Evolutionary conservation across 2,113 vertebrate genomes (phyloP).

Genomic region (Dolichallabes microphthalmus): DNA sequence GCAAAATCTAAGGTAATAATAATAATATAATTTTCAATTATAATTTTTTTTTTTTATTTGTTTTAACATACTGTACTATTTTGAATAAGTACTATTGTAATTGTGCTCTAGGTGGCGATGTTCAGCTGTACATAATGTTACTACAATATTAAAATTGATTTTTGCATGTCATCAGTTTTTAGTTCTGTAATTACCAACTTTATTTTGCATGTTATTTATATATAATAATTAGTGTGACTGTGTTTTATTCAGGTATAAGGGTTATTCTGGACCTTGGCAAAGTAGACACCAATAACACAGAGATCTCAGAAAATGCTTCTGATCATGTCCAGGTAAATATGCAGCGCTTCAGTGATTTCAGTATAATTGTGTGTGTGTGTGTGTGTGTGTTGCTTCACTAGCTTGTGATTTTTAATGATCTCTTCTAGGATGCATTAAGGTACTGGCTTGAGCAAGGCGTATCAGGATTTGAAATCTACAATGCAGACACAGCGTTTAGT

Average conservation of each 20-base stretch:
- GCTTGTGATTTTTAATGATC: neutral
- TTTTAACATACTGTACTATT: neutral
- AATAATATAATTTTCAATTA: too few species aligned
- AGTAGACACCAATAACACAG: slow-evolving; percentile 42
- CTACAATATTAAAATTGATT: neutral
- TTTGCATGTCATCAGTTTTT: neutral
- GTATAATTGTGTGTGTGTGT: neutral
- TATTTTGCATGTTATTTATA: too few species aligned
- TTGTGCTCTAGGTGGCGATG: slow-evolving; percentile 28
- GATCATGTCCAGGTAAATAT: slow-evolving; percentile 48
- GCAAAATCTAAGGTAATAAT: too few species aligned
- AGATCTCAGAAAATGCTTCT: slow-evolving; percentile 15
- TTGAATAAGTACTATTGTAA: neutral
- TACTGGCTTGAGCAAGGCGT: slow-evolving; percentile 72
- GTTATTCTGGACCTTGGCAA: slow-evolving; percentile 70
- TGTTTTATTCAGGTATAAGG: slow-evolving; percentile 62
- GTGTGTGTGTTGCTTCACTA: neutral
- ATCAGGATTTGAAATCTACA: slow-evolving; percentile 71
- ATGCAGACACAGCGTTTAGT: slow-evolving; percentile 65
- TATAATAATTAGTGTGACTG: neutral
- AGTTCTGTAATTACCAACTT: neutral
- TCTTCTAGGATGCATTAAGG: slow-evolving; percentile 57
- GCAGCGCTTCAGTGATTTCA: neutral
- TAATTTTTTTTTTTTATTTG: neutral
- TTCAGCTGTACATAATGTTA: neutral